Conservation (phyloP, 2,113 vertebrate genomes). For the Mellivora capensis region DNA sequence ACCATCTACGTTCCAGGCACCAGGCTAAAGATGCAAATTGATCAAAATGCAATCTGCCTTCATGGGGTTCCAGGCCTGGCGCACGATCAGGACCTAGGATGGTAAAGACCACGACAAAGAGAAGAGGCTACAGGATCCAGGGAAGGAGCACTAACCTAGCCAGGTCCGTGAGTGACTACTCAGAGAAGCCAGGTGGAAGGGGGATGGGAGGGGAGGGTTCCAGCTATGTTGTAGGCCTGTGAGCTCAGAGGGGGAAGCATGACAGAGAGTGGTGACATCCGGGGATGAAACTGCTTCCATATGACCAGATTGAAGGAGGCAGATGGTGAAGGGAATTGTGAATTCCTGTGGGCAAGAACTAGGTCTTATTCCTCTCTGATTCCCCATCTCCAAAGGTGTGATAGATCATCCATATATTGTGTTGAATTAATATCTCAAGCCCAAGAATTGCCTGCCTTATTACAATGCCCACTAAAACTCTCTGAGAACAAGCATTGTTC, state of each 20-base stretch:
- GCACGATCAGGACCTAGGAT: neutral
- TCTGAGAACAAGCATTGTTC: neutral
- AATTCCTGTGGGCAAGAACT: neutral
- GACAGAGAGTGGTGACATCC: neutral
- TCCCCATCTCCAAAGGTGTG: neutral
- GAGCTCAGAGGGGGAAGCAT: neutral
- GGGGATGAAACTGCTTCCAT: neutral
- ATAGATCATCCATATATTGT: neutral
- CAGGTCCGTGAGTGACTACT: neutral
- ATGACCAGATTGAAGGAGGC: neutral
- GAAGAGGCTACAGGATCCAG: neutral
- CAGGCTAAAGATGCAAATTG: neutral
- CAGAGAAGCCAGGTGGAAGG: neutral
- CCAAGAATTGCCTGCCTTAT: neutral
- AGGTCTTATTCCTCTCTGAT: neutral
- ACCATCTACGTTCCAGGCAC: neutral
- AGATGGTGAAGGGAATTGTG: neutral
- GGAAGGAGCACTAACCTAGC: neutral
- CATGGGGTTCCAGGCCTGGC: neutral
- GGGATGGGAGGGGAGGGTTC: fast-evolving
- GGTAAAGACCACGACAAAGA: neutral
- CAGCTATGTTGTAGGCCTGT: fast-evolving
- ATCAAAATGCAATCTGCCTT: neutral
- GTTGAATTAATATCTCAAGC: neutral
- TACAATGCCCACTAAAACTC: neutral